phyloP scores from a whole-genome alignment of 2,797 vertebrate genomes.

The Diceros bicornis region DNA sequence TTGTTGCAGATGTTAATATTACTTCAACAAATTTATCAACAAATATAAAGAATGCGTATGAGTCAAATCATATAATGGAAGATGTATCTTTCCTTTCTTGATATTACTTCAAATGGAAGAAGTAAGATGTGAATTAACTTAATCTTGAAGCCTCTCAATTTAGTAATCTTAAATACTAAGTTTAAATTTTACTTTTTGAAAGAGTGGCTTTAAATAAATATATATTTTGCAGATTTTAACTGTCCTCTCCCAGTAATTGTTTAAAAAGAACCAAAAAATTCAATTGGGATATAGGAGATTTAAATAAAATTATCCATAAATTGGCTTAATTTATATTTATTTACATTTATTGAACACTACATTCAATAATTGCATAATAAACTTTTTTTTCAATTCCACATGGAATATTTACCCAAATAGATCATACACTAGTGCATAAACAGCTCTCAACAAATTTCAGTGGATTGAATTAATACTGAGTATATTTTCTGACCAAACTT shows the following conservation, averaged over 20 bases:
- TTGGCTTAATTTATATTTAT: neutral
- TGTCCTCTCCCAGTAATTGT: neutral
- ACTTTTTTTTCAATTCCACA: neutral
- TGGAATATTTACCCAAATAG: neutral
- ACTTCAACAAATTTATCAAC: neutral
- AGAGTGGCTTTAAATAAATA: neutral
- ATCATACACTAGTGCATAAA: neutral
- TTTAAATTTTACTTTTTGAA: constrained; percentile 41
- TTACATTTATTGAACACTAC: neutral
- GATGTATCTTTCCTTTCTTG: neutral
- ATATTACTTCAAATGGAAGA: neutral
- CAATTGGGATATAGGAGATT: neutral
- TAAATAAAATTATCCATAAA: neutral
- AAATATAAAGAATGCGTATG: neutral
- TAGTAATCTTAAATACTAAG: neutral
- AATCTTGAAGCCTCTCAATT: neutral
- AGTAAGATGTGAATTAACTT: neutral
- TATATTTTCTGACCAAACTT: neutral
- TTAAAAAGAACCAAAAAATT: neutral
- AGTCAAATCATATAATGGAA: neutral
- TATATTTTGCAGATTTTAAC: neutral
- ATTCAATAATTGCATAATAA: neutral
- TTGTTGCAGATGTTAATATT: neutral
- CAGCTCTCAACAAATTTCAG: neutral
- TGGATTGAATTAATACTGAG: neutral